Evolutionary conservation across 2,113 vertebrate species (phyloP).

Genomic region (Sturnus vulgaris): DNA sequence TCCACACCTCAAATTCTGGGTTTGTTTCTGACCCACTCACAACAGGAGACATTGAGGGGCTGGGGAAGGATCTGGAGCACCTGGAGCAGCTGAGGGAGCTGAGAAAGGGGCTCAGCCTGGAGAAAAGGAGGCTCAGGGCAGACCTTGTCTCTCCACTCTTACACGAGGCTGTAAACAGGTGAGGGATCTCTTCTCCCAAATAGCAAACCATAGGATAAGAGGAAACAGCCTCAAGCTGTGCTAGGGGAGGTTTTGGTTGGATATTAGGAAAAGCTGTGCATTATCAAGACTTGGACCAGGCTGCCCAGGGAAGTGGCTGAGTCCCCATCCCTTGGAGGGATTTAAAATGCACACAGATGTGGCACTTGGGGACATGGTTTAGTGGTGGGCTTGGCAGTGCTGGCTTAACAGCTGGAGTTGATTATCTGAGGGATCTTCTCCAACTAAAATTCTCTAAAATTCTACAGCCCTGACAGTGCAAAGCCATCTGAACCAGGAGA

Average conservation of each 20-base stretch:
- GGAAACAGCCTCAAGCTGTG: accelerated
- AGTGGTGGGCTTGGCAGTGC: too few species aligned
- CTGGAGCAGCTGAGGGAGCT: neutral
- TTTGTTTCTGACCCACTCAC: neutral
- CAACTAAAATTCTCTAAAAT: neutral
- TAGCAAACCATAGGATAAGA: accelerated
- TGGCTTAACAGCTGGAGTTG: accelerated
- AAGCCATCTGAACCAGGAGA: neutral
- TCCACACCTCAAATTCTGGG: accelerated
- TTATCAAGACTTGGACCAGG: accelerated
- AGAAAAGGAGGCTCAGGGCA: neutral
- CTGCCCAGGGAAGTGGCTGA: neutral
- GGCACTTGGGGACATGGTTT: accelerated
- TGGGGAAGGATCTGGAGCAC: neutral
- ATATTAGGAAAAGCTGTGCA: neutral
- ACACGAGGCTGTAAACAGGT: accelerated
- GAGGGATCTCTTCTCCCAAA: accelerated
- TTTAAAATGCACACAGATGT: accelerated
- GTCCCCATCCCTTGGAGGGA: neutral
- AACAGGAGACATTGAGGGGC: accelerated
- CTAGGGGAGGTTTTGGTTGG: neutral
- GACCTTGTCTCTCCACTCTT: accelerated
- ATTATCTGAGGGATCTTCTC: neutral
- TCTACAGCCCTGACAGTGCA: neutral
- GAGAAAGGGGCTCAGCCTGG: neutral